A percentile compares a stretch with the other conserved stretches of the same genome.
These are phyloP conservation scores for Parauchenoglanis ngamensis DNA, from an alignment of 2,797 vertebrate genomes.

Conservation along the genomic window DNA sequence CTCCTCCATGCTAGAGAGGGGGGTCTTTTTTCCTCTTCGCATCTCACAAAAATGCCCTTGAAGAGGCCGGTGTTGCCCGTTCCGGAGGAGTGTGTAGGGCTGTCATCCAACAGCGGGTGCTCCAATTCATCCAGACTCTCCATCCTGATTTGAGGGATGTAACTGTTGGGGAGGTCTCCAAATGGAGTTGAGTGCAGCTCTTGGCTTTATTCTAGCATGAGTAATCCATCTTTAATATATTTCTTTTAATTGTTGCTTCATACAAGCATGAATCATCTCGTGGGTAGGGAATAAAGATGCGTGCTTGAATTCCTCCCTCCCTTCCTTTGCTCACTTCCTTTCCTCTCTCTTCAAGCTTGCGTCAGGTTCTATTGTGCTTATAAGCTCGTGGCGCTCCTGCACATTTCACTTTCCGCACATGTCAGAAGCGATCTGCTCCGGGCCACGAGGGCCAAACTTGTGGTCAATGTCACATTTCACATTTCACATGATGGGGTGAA, in stretches of 20 bases:
- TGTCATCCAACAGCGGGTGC: constrained; percentile 79
- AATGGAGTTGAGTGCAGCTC: background rate
- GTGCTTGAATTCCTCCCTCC: constrained; percentile 9
- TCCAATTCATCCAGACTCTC: constrained; percentile 82
- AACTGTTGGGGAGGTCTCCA: background rate
- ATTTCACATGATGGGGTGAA: constrained; percentile 59
- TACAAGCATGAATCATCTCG: constrained; percentile 49
- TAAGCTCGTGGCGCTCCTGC: constrained; percentile 36
- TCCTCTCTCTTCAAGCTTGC: constrained; percentile 22
- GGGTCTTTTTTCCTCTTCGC: constrained; percentile 74
- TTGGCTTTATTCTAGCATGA: constrained; percentile 36
- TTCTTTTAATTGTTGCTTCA: constrained; percentile 64
- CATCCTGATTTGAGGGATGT: constrained; percentile 65
- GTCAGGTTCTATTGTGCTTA: constrained; percentile 23
- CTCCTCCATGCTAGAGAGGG: constrained; percentile 69
- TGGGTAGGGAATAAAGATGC: constrained; percentile 2
- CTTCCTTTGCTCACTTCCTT: background rate
- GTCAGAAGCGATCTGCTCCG: constrained; percentile 52
- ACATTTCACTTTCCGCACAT: constrained; percentile 46
- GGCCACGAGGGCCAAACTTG: constrained; percentile 54
- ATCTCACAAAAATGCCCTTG: constrained; percentile 72
- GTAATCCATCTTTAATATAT: constrained; percentile 72
- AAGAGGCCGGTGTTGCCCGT: constrained; percentile 56
- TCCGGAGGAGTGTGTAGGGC: constrained; percentile 54
- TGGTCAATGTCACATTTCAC: constrained; percentile 53